These are phyloP conservation scores for Drosophila infuscata DNA, from an alignment of 2,888 invertebrate species.

Conservation along the genomic window DNA sequence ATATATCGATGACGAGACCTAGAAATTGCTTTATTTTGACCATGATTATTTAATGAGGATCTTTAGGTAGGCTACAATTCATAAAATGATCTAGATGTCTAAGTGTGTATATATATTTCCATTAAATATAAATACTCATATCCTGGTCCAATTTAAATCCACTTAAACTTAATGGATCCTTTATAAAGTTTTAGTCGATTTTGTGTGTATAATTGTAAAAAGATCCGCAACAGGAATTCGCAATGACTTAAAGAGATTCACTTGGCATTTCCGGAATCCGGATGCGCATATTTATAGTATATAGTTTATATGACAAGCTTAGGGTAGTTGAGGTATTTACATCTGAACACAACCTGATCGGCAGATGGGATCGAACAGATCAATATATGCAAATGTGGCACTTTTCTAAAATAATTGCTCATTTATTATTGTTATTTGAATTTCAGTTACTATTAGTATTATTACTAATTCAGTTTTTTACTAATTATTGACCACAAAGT, in stretches of 20 bases:
- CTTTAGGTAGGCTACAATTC: background rate
- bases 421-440: conserved; percentile 12
- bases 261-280: conserved; percentile 56
- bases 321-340: background rate
- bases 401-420: conserved; percentile 25
- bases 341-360: background rate
- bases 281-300: conserved; percentile 5
- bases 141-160: background rate
- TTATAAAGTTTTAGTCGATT: background rate
- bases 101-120: background rate
- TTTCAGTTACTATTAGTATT: conserved; percentile 33
- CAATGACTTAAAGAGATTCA: conserved; percentile 38
- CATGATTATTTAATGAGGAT: background rate
- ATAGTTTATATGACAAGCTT: background rate
- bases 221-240: background rate
- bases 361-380: conserved; percentile 23
- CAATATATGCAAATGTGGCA: conserved; percentile 57
- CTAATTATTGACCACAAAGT: conserved; percentile 70
- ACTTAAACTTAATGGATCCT: background rate
- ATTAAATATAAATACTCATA: background rate
- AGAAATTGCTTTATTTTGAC: conserved; percentile 15
- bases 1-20: conserved; percentile 15
- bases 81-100: background rate
- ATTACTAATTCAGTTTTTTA: conserved; percentile 59
- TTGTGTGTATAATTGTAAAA: background rate